Evolutionary conservation across 2,113 vertebrate genomes (phyloP), one percentile per base, ranked within the genome.

Genomic region (Echinops telfairi): DNA sequence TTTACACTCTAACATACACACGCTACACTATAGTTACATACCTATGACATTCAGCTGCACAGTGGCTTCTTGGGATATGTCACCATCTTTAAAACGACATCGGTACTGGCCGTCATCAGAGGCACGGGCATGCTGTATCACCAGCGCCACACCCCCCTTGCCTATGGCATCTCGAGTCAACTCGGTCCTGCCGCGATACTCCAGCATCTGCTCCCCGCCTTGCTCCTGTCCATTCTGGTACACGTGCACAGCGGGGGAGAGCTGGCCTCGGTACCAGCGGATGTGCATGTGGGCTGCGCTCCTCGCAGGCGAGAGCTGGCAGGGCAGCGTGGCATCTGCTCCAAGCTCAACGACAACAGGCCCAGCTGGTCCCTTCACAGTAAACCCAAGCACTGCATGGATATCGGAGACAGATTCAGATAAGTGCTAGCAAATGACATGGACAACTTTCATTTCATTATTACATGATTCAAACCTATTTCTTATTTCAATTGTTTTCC

Each of bases 51-150:
- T 75, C 77, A 96, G 57, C 64, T 95, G 76, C 43, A 91, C 62
- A 15, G 1, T 9, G 10, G 77, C 83, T 53, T 96, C 95, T 25
- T 33, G 76, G 43, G 57, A 79, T 29, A 57, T 20, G 33, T 43
- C 43, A 6, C 77, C 95, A 6, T 95, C 38, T 15, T 73, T 62
- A 76, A 96, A 70, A n/a, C 14, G 64, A 57, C 96, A 96, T 20
- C 20, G 7, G 14, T 95, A 96, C 29, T 86, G 89, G 80, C 96
- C 96, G 6, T 92, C 2, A 12, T 95, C 96, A n/a, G 96, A 94
- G 23, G 71, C 81, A 20, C 66, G 84, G 8, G 89, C 22, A 0
- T 94, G 83, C 8, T 75, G 81, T 23, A 96, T 90, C 15, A 58
- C 75, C 84, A 96, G 80, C 17, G 84, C 19, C 76, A 86, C 83